Conservation (phyloP, 2,888 invertebrate species). For the Leucophenga montana region DNA sequence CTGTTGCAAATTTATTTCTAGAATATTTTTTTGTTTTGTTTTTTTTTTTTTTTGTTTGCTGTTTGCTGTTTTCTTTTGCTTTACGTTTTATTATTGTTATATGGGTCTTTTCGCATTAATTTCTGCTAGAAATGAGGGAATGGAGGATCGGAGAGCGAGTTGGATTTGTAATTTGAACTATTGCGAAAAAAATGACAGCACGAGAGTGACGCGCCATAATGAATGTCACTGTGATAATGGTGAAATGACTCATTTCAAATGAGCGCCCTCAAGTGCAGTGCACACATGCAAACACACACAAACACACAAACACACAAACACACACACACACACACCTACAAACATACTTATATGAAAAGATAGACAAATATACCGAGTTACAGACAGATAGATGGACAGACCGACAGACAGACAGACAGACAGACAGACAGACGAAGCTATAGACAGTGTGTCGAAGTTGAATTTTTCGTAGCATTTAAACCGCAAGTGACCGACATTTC, state of each 20-base stretch:
- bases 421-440: background rate
- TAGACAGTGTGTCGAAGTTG: background rate
- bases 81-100: too few relatives aligned
- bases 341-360: background rate
- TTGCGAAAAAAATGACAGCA: background rate
- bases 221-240: constrained; percentile 1
- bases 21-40: background rate
- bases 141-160: background rate
- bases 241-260: too few relatives aligned
- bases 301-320: background rate
- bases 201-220: background rate
- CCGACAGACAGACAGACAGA: too few relatives aligned
- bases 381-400: too few relatives aligned
- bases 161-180: background rate
- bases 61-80: too few relatives aligned
- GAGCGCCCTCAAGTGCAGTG: background rate
- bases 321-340: background rate
- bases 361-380: too few relatives aligned
- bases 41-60: background rate
- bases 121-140: background rate
- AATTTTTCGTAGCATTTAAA: constrained; percentile 42
- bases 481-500: constrained; percentile 66
- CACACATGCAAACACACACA: background rate
- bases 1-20: too few relatives aligned
- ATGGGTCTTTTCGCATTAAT: too few relatives aligned